These are phyloP conservation scores for Drosophila ficusphila DNA, from an alignment of 1,140 invertebrate genomes.

Conservation along the genomic window DNA sequence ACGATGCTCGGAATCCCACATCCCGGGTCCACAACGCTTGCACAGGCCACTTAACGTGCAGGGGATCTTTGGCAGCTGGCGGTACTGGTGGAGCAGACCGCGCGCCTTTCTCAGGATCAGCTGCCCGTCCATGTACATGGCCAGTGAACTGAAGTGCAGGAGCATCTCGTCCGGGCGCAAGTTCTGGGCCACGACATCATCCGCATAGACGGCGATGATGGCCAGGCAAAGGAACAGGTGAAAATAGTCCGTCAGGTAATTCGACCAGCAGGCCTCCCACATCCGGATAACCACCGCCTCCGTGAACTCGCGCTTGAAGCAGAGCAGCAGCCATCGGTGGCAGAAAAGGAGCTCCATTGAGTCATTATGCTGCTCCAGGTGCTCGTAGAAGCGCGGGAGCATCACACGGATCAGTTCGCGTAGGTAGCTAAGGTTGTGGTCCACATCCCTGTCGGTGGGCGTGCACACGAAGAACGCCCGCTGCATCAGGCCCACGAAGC, in stretches of 20 bases:
- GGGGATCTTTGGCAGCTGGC: constrained; percentile 92
- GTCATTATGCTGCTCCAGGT: constrained; percentile 92
- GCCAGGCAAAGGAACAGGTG: constrained; percentile 96
- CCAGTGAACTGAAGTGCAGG: constrained; percentile 96
- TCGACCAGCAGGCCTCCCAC: constrained; percentile 98
- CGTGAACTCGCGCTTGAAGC: constrained; percentile 95
- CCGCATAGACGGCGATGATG: constrained; percentile 95
- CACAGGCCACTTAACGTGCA: constrained; percentile 95
- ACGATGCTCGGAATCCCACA: constrained; percentile 96
- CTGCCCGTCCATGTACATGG: constrained; percentile 98
- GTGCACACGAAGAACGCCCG: constrained; percentile 96
- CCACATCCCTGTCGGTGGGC: constrained; percentile 96
- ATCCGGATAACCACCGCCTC: constrained; percentile 93
- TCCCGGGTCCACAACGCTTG: constrained; percentile 93
- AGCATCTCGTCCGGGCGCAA: constrained; percentile 96
- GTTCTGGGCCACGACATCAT: constrained; percentile 95
- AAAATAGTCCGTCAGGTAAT: constrained; percentile 96
- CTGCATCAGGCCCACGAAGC: constrained; percentile 97
- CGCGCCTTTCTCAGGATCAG: constrained; percentile 95
- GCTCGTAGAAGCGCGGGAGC: constrained; percentile 94
- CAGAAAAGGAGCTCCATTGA: constrained; percentile 95
- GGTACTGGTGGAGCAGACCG: constrained; percentile 95
- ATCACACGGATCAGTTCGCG: constrained; percentile 94
- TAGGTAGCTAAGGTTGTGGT: constrained; percentile 94
- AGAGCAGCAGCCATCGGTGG: constrained; percentile 96